Base-by-base conservation (phyloP, 2,888 invertebrate genomes). In the Chymomyza fuscimana region DNA sequence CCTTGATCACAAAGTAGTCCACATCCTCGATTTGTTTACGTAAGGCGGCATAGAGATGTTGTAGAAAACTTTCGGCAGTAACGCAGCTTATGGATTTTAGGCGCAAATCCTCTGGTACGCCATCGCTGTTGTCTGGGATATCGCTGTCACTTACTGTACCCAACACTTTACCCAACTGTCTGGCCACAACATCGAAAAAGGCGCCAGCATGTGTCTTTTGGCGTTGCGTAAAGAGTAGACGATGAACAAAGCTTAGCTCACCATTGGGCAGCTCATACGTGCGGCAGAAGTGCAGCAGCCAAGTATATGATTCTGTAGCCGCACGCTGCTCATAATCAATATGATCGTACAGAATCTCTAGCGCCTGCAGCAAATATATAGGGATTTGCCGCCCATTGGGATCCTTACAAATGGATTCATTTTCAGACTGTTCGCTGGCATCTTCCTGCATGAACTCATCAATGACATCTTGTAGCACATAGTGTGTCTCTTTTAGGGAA, bases 1-100 rank as follows among this genome's bases (percentile, higher is more conserved):
- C 93, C 58, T 92, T 91, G n/a, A 71, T 70, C 4, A 91, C 89
- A 67, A 92, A 91, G 72, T 91, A 91, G 15, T 91, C 91, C 2
- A 90, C 88, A 74, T 91, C 89, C 22, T 90, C 89, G 29, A 92
- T 85, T 73, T 92, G 91, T 73, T 89, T 90, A 5, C 89, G 89
- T 29, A 91, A 40, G 0, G 87, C 82, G n/a, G 81, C 79, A 64
- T 88, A 89, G 5, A 92, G 72, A 72, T 89, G 78, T 19, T 78
- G 77, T 51, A 90, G 74, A 50, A 90, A 90, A 2, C 83, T 82
- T 61, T 87, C 90, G 0, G 87, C 88, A 1, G 88, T 90, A 2
- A 52, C 76, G 46, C 79, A 64, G 5, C 85, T 89, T 1, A 92
- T 86, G 0, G 91, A 90, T 76, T 91, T 91, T 0, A 92, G 69